phyloP scores from a whole-genome alignment of 2,113 vertebrate species.

The Marmota monax region DNA sequence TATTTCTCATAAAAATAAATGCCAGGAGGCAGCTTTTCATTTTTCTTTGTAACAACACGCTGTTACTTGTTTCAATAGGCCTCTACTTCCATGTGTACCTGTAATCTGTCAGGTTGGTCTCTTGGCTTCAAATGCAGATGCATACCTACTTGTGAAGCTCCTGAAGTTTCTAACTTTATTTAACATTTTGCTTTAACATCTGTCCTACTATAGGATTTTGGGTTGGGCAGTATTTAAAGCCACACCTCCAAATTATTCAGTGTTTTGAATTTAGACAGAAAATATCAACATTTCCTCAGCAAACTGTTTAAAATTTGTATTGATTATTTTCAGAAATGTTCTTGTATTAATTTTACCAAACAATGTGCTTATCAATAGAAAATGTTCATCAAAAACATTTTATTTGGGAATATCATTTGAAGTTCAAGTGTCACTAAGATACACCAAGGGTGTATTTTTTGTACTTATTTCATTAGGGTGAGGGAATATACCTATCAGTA shows the following conservation, averaged over 20 bases:
- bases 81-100: background rate
- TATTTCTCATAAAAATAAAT: background rate
- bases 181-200: background rate
- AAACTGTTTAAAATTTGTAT: background rate
- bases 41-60: background rate
- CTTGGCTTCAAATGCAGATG: background rate
- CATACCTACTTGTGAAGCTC: background rate
- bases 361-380: background rate
- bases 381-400: background rate
- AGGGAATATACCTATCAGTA: background rate
- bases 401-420: constrained; percentile 32
- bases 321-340: background rate
- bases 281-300: background rate
- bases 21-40: background rate
- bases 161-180: background rate
- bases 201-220: background rate
- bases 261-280: constrained; percentile 32
- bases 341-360: background rate
- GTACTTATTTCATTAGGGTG: background rate
- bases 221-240: background rate
- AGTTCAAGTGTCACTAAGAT: background rate
- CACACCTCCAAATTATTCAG: background rate
- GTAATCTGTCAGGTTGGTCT: background rate
- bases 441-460: background rate
- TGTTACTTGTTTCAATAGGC: background rate